phyloP scores from a whole-genome alignment of 2,113 vertebrate genomes.

The Lagenorhynchus albirostris region DNA sequence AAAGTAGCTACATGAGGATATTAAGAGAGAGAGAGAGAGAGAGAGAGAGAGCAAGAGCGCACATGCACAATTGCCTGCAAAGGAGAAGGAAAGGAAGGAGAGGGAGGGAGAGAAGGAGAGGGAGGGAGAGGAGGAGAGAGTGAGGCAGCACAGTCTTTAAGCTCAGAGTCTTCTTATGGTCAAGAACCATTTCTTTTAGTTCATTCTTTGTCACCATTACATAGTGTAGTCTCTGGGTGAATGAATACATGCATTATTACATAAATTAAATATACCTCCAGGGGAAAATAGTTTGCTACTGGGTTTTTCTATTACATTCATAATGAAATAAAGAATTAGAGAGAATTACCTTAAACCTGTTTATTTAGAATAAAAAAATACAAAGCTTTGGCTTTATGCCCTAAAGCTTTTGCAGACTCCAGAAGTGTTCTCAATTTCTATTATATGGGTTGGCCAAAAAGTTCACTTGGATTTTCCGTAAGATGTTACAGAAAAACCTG shows the following conservation, averaged over 20 bases:
- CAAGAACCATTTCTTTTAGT: neutral
- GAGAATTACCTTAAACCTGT: neutral
- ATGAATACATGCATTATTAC: neutral
- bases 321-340: neutral
- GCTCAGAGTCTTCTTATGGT: neutral
- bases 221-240: neutral
- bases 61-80: too few species aligned
- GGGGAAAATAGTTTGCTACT: neutral
- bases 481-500: too few species aligned
- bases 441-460: neutral
- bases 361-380: neutral
- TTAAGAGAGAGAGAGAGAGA: neutral
- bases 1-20: neutral
- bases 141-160: neutral
- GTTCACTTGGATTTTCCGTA: too few species aligned
- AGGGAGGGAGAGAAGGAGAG: accelerated
- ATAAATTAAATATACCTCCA: neutral
- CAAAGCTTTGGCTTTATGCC: neutral
- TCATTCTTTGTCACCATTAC: neutral
- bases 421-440: neutral
- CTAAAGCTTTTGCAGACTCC: neutral
- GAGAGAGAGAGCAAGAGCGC: neutral
- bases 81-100: too few species aligned
- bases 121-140: neutral
- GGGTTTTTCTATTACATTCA: neutral